These are phyloP conservation scores for Melinaea marsaeus DNA, from an alignment of 2,888 invertebrate species.

Conservation along the genomic window DNA sequence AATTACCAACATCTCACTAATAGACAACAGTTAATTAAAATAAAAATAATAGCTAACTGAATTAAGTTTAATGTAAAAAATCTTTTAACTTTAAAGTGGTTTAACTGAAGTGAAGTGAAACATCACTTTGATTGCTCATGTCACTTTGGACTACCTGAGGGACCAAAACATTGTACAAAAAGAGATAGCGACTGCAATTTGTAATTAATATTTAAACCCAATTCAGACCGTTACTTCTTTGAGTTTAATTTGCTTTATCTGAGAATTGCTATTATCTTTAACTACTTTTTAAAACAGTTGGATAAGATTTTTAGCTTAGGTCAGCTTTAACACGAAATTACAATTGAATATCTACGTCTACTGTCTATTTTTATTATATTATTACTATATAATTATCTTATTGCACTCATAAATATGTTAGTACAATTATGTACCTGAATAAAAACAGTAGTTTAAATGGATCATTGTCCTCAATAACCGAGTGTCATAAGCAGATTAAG, in stretches of 20 bases:
- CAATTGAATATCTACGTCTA: no score
- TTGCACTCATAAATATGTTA: no score
- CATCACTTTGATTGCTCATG: constrained; percentile 28
- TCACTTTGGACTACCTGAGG: constrained; percentile 13
- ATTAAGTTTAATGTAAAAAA: not conserved
- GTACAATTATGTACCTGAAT: no score
- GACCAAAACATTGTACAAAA: no score
- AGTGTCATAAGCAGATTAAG: no score
- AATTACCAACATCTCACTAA: not conserved
- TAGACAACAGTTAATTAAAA: not conserved
- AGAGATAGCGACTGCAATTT: constrained; percentile 35
- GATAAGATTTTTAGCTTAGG: constrained; percentile 9
- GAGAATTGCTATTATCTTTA: constrained; percentile 14
- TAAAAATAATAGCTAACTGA: constrained; percentile 23
- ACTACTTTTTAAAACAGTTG: constrained; percentile 15
- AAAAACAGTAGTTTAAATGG: no score
- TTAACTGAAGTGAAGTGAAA: constrained; percentile 15
- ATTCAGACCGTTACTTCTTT: constrained; percentile 36
- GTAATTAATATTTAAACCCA: constrained; percentile 55
- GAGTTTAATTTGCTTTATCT: constrained; percentile 40
- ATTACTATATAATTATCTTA: no score
- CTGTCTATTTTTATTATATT: no score
- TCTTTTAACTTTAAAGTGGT: constrained; percentile 12
- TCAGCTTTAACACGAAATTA: no score
- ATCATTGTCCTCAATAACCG: no score